phyloP scores from a whole-genome alignment of 2,888 invertebrate genomes.

The Drosophila pseudotakahashii region DNA sequence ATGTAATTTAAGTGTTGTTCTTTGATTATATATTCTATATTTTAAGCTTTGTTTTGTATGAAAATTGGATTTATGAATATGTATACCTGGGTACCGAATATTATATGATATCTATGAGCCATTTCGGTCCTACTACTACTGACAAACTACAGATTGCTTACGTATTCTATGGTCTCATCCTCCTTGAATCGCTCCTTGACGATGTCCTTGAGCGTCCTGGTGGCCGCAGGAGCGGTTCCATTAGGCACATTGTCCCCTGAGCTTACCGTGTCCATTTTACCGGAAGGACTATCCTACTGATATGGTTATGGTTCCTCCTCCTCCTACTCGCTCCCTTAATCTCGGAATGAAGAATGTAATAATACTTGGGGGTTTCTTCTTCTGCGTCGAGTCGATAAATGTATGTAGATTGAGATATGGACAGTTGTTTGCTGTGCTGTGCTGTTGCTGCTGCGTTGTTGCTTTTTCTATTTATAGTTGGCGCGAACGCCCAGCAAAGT shows the following conservation, averaged over 20 bases:
- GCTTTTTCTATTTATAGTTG: constrained; percentile 48
- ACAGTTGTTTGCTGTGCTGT: constrained; percentile 16
- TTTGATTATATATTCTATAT: not conserved
- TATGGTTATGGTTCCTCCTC: not conserved
- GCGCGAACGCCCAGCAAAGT: constrained; percentile 32
- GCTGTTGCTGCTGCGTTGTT: not conserved
- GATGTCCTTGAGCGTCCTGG: constrained; percentile 62
- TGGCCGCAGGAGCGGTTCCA: constrained; percentile 3
- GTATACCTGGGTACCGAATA: too few relatives aligned
- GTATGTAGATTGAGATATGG: constrained; percentile 15
- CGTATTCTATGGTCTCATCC: constrained; percentile 81
- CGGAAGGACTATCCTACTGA: not conserved
- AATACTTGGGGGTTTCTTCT: constrained; percentile 22
- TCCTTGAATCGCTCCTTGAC: constrained; percentile 83
- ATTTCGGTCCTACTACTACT: too few relatives aligned
- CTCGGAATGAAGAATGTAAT: constrained; percentile 16
- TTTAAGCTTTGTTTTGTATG: too few relatives aligned
- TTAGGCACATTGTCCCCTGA: constrained; percentile 13
- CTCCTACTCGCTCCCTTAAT: not conserved
- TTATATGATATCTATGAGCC: too few relatives aligned
- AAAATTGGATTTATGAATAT: not conserved
- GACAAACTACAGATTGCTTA: constrained; percentile 52
- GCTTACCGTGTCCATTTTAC: constrained; percentile 28
- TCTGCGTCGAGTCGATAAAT: constrained; percentile 11
- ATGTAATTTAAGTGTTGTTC: not conserved